Percentiles rank a stretch among this genome's conserved stretches.
phyloP scores from a whole-genome alignment of 92 coral and sea anemone genomes.

The Montipora capitata region DNA sequence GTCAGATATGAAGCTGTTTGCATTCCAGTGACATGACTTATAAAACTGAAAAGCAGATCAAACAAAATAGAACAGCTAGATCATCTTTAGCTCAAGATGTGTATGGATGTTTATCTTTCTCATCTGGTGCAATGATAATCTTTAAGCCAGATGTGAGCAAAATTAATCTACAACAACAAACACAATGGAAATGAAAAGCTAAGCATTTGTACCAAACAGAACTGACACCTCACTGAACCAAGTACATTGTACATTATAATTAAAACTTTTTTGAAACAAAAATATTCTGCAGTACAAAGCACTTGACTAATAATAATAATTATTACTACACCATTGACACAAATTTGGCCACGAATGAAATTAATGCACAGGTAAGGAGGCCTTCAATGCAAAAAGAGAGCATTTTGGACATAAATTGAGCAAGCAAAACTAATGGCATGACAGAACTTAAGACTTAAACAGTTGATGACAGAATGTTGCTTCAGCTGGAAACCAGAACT shows the following conservation, averaged over 20 bases:
- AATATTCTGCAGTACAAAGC: no score
- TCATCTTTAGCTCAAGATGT: slow-evolving; percentile 25
- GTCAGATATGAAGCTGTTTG: slow-evolving; percentile 3
- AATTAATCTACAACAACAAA: not conserved
- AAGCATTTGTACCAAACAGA: not conserved
- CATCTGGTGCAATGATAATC: slow-evolving; percentile 23
- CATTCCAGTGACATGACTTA: not conserved
- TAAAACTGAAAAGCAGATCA: slow-evolving; percentile 31
- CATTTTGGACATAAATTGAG: no score
- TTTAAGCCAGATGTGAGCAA: slow-evolving; percentile 13
- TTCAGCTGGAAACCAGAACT: slow-evolving; percentile 67
- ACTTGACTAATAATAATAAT: no score
- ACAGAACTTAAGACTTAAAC: slow-evolving; percentile 15
- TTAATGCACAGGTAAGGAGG: no score
- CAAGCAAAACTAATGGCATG: not conserved
- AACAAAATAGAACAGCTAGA: not conserved
- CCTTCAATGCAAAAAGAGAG: no score
- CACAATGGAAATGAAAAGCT: not conserved
- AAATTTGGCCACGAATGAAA: no score
- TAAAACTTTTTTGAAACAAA: not conserved
- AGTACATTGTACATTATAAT: not conserved
- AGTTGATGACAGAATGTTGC: slow-evolving; percentile 55
- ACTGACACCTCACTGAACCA: not conserved
- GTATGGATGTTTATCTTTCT: not conserved
- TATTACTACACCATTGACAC: no score